Evolutionary conservation across 2,113 vertebrate genomes (phyloP).

Genomic region (Tyrannus savana): DNA sequence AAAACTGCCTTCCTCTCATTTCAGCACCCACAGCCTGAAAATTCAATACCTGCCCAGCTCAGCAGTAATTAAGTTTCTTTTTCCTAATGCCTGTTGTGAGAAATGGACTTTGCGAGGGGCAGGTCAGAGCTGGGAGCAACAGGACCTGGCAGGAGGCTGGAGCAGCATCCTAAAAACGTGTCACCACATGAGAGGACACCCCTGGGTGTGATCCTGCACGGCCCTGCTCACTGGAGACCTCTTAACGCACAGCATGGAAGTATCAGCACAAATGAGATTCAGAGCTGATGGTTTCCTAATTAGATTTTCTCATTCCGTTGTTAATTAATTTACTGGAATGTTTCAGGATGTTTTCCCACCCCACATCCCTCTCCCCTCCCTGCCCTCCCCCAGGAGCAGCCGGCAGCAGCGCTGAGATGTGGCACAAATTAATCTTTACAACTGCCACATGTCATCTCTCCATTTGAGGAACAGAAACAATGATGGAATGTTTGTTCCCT

Average conservation of each 20-base stretch:
- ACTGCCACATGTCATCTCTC: background rate
- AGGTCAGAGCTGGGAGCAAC: background rate
- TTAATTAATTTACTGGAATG: conserved; percentile 19
- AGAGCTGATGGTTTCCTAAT: background rate
- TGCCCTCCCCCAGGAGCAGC: background rate
- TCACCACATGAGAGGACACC: background rate
- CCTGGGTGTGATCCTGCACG: fast-evolving
- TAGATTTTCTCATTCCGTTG: background rate
- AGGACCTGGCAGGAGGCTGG: background rate
- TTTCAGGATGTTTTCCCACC: background rate
- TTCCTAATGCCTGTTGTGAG: background rate
- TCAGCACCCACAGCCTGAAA: background rate
- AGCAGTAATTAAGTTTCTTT: background rate
- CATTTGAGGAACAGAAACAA: background rate
- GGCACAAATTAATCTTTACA: background rate
- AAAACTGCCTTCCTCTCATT: fast-evolving
- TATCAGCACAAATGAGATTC: background rate
- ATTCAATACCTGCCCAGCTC: background rate
- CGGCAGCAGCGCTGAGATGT: background rate
- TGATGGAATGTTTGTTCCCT: background rate
- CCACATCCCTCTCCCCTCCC: background rate
- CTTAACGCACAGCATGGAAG: fast-evolving
- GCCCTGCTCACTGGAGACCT: background rate
- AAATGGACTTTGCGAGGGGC: background rate
- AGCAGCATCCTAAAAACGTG: fast-evolving